Evolutionary conservation across 2,888 invertebrate genomes (phyloP).

Genomic region (Trissoscelio sp.): DNA sequence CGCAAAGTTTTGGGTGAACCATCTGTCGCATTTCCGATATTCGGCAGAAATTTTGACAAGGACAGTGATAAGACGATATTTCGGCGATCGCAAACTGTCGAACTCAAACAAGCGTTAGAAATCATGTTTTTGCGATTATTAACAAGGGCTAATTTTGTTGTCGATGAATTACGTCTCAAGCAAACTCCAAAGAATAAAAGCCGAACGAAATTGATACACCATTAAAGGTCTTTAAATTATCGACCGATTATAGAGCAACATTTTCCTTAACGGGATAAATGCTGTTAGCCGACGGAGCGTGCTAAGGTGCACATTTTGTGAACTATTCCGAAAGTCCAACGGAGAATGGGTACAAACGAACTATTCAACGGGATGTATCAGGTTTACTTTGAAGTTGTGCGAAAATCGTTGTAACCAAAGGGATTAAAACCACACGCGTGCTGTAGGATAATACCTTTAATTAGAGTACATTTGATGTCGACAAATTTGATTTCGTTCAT

Average conservation of each 20-base stretch:
- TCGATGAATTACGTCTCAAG: neutral
- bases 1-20: slow-evolving; percentile 68
- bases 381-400: slow-evolving; percentile 34
- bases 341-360: slow-evolving; percentile 37
- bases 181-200: slow-evolving; percentile 9
- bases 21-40: slow-evolving; percentile 70
- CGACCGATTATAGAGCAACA: slow-evolving; percentile 64
- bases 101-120: slow-evolving; percentile 1
- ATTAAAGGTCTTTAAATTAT: slow-evolving; percentile 70
- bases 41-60: slow-evolving; percentile 45
- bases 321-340: slow-evolving; percentile 27
- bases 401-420: slow-evolving; percentile 22
- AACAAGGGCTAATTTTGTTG: slow-evolving; percentile 3
- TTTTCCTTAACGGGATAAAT: slow-evolving; percentile 73
- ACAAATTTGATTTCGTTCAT: slow-evolving; percentile 36
- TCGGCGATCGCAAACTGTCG: slow-evolving; percentile 32
- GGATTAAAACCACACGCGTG: slow-evolving; percentile 9
- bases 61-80: slow-evolving; percentile 45
- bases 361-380: slow-evolving; percentile 31
- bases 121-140: neutral
- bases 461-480: slow-evolving; percentile 26
- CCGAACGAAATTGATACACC: slow-evolving; percentile 69
- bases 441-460: slow-evolving; percentile 30
- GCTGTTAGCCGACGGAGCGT: slow-evolving; percentile 70
- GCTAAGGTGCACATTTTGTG: slow-evolving; percentile 10